These are phyloP conservation scores for Papilio xuthus DNA, from an alignment of 1,140 invertebrate species.

Conservation along the genomic window DNA sequence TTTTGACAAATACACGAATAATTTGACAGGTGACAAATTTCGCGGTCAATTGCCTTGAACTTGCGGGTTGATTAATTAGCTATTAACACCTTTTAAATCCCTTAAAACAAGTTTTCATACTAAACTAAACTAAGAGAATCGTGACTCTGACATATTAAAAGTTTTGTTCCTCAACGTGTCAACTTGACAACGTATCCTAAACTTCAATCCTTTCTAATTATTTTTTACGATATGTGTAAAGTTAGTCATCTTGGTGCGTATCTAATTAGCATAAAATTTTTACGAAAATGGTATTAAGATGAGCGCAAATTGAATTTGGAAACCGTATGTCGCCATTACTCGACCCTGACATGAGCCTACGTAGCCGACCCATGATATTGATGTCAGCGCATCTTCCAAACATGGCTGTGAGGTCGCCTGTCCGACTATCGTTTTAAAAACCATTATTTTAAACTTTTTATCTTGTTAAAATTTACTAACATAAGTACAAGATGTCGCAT, in stretches of 20 bases:
- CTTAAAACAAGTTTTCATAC: too few relatives aligned
- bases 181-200: too few relatives aligned
- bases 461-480: background rate
- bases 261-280: constrained; percentile 8
- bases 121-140: too few relatives aligned
- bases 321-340: constrained; percentile 1
- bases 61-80: background rate
- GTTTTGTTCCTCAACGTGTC: too few relatives aligned
- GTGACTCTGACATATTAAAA: too few relatives aligned
- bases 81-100: background rate
- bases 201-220: background rate
- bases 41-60: background rate
- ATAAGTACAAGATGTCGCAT: background rate
- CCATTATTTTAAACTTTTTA: constrained; percentile 1
- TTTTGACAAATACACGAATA: constrained; percentile 6
- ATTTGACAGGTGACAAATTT: constrained; percentile 18
- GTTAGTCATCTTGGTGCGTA: background rate
- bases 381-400: constrained; percentile 10
- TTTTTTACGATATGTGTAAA: background rate
- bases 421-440: constrained; percentile 19
- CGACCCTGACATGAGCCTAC: constrained; percentile 31
- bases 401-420: constrained; percentile 18
- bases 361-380: constrained; percentile 5
- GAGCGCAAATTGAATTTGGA: constrained; percentile 14
- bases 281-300: background rate